Percentiles rank a stretch among this genome's conserved stretches.
Evolutionary conservation across 1,140 invertebrate species (phyloP).

Genomic region (Lasioglossum albipes): DNA sequence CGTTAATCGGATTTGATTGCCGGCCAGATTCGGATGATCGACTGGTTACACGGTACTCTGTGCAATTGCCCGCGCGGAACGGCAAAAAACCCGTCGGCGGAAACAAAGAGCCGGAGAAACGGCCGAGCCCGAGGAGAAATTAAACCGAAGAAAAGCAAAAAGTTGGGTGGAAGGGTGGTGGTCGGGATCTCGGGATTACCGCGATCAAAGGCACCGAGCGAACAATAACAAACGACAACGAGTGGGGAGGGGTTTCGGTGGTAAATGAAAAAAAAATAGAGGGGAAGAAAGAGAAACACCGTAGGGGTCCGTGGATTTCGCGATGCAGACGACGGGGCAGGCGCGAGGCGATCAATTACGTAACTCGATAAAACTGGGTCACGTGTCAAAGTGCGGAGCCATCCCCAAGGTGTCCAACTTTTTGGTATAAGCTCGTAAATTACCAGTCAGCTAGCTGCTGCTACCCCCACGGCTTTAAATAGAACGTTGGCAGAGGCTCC

Average conservation of each 20-base stretch:
- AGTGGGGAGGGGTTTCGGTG: background rate
- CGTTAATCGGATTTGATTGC: constrained; percentile 9
- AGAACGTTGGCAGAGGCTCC: constrained; percentile 75
- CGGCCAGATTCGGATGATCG: constrained; percentile 2
- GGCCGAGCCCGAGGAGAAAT: background rate
- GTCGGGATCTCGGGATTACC: background rate
- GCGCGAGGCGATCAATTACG: constrained; percentile 73
- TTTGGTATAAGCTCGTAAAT: constrained; percentile 78
- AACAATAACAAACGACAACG: background rate
- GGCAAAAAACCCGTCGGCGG: background rate
- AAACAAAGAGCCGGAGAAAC: background rate
- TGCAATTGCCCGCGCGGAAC: background rate
- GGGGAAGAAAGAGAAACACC: constrained; percentile 19
- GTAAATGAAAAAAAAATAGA: constrained; percentile 12
- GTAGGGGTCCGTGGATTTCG: constrained; percentile 28
- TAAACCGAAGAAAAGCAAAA: background rate
- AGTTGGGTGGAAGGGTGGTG: background rate
- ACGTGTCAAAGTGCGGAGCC: constrained; percentile 77
- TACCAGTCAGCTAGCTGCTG: constrained; percentile 65
- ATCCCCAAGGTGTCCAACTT: constrained; percentile 77
- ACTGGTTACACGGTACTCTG: constrained; percentile 7
- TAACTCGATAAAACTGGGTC: constrained; percentile 78
- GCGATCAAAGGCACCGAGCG: background rate
- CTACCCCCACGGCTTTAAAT: constrained; percentile 74
- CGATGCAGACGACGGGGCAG: constrained; percentile 49